Evolutionary conservation across 2,113 vertebrate genomes (phyloP), one percentile per base, ranked within the genome.

Genomic region (Leiothrix lutea): DNA sequence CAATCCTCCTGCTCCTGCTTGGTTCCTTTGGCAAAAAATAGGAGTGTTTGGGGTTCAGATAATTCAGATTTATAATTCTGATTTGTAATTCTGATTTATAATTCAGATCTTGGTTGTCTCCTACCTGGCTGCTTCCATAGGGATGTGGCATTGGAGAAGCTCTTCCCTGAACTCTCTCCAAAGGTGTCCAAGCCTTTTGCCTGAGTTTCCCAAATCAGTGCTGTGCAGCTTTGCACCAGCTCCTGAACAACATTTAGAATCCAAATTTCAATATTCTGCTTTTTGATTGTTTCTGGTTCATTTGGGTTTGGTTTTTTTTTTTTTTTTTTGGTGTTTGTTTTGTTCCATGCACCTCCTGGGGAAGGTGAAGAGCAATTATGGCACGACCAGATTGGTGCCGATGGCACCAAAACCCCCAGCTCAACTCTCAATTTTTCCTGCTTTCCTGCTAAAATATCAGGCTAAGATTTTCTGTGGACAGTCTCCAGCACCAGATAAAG

Each of bases 281-380:
- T 58, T 51, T 31, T 40, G 11, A 8, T 19, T 3, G 12, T 17
- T 48, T 14, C 24, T 51, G 10, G 7, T 7, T 29, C 31, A 6
- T 38, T 72, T 8, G 8, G 16, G 9, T 22, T 48, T 48, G 12
- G 3, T 4, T 5, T 14, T 48, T 47, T 38, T 8, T 25, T 4
- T 29, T 11, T 54, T 12, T 56, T 56, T 57, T 57, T n/a, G 5
- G 16, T 42, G 14, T 29, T n/a, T 45, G 19, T 40, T 56, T 71
- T 80, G 40, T 35, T 65, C 28, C 6, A 0, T 16, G 11, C 6
- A 36, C 2, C 10, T 56, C 25, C 18, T 28, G 31, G 24, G 12
- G 28, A 79, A 77, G 28, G 31, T 35, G 11, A 67, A 48, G n/a
- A 36, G 28, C 0, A 0, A 5, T 38, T 1, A 0, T 12, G 40